These are phyloP conservation scores for Sitobion miscanthi DNA, from an alignment of 1,140 invertebrate species.

Conservation along the genomic window DNA sequence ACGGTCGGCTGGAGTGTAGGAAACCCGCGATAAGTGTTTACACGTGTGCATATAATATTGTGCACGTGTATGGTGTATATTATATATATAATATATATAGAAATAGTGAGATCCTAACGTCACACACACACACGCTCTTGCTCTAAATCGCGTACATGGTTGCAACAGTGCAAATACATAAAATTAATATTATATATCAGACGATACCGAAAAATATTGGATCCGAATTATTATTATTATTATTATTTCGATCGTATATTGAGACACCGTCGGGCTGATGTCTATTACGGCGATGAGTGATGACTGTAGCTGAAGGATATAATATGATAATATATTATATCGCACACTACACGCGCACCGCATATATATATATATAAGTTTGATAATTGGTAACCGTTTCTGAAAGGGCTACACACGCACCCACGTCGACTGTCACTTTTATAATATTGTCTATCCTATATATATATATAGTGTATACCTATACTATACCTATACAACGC, in stretches of 20 bases:
- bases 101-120: neutral
- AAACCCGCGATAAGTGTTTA: neutral
- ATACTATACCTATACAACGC: too few relatives aligned
- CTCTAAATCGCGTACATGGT: neutral
- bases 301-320: neutral
- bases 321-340: neutral
- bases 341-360: neutral
- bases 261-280: neutral
- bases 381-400: neutral
- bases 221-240: neutral
- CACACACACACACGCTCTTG: neutral
- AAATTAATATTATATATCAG: neutral
- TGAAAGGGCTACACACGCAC: neutral
- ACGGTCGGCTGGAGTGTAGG: neutral
- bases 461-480: too few relatives aligned
- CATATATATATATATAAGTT: neutral
- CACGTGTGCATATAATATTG: neutral
- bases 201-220: neutral
- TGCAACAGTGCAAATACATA: neutral
- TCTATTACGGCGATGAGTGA: neutral
- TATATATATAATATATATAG: too few relatives aligned
- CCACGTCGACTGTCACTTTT: constrained; percentile 10
- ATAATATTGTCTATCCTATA: neutral
- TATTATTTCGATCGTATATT: neutral
- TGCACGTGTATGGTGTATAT: constrained; percentile 5